Evolutionary conservation across 2,797 vertebrate genomes (phyloP).

Genomic region (Tachyglossus aculeatus): DNA sequence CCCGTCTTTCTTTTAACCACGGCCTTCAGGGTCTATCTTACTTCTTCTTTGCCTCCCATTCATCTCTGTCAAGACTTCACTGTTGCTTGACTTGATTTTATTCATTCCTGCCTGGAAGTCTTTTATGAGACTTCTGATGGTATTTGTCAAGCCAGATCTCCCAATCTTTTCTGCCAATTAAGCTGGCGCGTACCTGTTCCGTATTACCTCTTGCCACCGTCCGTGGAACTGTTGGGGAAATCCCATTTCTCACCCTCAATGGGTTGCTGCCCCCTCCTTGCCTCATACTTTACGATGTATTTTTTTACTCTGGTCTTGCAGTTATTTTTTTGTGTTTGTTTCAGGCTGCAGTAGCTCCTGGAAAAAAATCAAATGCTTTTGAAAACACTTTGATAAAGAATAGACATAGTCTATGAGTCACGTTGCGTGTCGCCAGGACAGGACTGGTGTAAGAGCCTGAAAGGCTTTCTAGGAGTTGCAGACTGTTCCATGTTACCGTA

Average conservation of each 20-base stretch:
- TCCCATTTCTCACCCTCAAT: background rate
- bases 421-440: too few species aligned
- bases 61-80: background rate
- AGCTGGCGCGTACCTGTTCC: background rate
- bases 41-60: background rate
- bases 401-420: too few species aligned
- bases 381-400: too few species aligned
- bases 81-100: background rate
- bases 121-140: background rate
- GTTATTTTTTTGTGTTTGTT: too few species aligned
- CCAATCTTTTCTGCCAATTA: slow-evolving; percentile 1
- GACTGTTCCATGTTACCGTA: too few species aligned
- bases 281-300: slow-evolving; percentile 12
- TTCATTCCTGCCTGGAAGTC: background rate
- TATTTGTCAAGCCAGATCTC: slow-evolving; percentile 11
- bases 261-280: background rate
- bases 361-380: too few species aligned
- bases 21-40: background rate
- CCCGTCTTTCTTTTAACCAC: background rate
- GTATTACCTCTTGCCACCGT: background rate
- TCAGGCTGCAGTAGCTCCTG: too few species aligned
- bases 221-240: background rate
- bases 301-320: too few species aligned
- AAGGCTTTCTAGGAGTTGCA: too few species aligned
- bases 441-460: too few species aligned